Base-by-base conservation (phyloP, 2,113 vertebrate species). In the Prionailurus bengalensis region DNA sequence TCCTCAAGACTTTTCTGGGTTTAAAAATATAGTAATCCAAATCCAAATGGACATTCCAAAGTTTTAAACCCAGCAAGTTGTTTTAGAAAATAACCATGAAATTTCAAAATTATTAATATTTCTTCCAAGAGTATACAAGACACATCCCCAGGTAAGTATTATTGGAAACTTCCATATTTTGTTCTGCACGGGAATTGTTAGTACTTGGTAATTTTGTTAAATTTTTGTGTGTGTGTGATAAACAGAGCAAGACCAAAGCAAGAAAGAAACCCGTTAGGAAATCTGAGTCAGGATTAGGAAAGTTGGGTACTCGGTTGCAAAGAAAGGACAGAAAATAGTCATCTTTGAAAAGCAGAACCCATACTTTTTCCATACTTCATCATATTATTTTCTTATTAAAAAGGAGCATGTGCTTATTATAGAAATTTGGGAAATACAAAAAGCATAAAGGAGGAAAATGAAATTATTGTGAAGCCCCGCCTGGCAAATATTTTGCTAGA, bases 91-190 rank as follows among this genome's bases (percentile, higher is more conserved):
- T 76, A 61, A 53, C 3, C 33, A 90, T 63, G 51, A 92, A 66
- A n/a, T 36, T 93, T 91, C 66, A 84, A 91, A 88, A 91, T 31
- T 48, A 96, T 68, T 68, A 68, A 29, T 88, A 81, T 31, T 78
- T 14, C 7, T 95, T 83, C 58, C 23, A 90, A 33, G n/a, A 23
- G 95, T 89, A 48, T 80, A 88, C 48, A 63, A 66, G n/a, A 89
- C 36, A 10, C 71, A 85, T 81, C 61, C 42, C 7, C 25, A 78
- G 66, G 55, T 91, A 96, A 66, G 25, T 12, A 61, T 63, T 88
- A 94, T 42, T 91, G 36, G 51, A 63, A 65, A 17, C 51, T 65
- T 92, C 27, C 15, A 42, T 82, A 68, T 66, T 94, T 88, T 95
- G 29, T 84, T 96, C 61, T 94, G 9, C 61, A 6, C 61, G 63